Base-by-base conservation (phyloP, 2,797 vertebrate species). In the Benthosema pterotum region DNA sequence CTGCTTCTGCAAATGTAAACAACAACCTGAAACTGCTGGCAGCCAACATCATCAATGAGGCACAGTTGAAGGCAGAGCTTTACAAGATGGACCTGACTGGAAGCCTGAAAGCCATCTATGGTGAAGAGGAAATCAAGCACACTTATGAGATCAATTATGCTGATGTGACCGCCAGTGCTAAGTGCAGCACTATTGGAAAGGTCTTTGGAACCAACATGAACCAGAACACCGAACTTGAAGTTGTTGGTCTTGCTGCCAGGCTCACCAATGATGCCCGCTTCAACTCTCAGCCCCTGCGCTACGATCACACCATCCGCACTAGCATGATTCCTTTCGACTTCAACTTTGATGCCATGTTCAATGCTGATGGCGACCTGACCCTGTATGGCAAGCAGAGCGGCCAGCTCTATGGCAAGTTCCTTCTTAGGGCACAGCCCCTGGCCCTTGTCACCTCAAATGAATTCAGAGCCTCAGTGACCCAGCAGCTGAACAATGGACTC, bases 391-490 rank as follows among this genome's bases (percentile, higher is more conserved):
- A 94, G 6, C 95, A 98, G 47, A 91, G 88, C 2, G 94, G 91
- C 50, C 93, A 95, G 48, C 82, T 97, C n/a, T 97, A 95, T 72
- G 95, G 91, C 78, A 97, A 97, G 83, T 67, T 95, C 65, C 86
- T 94, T 6, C 62, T 95, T 60, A 94, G 93, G 84, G 93, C 86
- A 42, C 93, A 95, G 60, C 92, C 94, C 32, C 32, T 38, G 32
- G 8, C 32, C 2, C 52, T 77, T 95, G 89, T 88, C 18, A 88
- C 93, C 60, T 92, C 92, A 54, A 93, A 96, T 67, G 91, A 94
- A 73, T 38, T 1, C 1, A 38, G 90, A 85, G 90, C 91, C 59
- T 93, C 93, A 65, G 90, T 89, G 5, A 86, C 55, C 55, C 94
- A 95, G 43, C 32, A 38, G 48, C 19, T 93, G 19, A 60, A 65